Evolutionary conservation across 2,888 invertebrate genomes (phyloP), one percentile per base, ranked within the genome.

Genomic region (Pheosia tremula): DNA sequence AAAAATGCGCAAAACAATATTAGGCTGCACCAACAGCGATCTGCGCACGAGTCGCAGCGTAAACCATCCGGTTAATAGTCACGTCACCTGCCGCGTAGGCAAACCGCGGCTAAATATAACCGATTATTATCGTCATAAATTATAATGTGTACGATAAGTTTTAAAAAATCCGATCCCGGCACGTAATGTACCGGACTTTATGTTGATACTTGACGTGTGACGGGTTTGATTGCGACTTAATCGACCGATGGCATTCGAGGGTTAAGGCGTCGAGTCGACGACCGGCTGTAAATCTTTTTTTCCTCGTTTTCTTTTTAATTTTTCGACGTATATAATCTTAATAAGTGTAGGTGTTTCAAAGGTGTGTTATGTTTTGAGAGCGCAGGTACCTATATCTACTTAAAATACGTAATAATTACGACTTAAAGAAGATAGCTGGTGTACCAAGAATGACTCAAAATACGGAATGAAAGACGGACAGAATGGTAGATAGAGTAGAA

Each of bases 141-240:
- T 67, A 68, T 61, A 67, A 67, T 67, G 65, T 38, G 57, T 70
- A 73, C 66, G 70, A 70, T 69, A 74, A 67, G 60, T 69, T 71
- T 47, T 0, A 63, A 74, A 73, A 72, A 73, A 70, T 67, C 68
- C 61, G 61, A 63, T 67, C 60, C 61, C 58, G 45, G 41, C 41
- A 57, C 70, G 68, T 75, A 75, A 75, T 56, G 50, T 53, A 62
- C 64, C 53, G 56, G 58, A 67, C 61, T 75, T 75, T 75, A 75
- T 75, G 72, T 67, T 65, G 62, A 63, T 64, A 66, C 65, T 53
- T 74, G 74, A 74, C 70, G 64, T 66, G 66, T 73, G 59, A 59
- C 66, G 63, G 67, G 64, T 66, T 73, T 73, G 72, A 75, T 71
- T 67, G 73, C 69, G 58, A 74, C 72, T 74, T 74, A 71, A 73